phyloP scores from a whole-genome alignment of 1,140 invertebrate genomes.

The Heliconius hewitsoni region DNA sequence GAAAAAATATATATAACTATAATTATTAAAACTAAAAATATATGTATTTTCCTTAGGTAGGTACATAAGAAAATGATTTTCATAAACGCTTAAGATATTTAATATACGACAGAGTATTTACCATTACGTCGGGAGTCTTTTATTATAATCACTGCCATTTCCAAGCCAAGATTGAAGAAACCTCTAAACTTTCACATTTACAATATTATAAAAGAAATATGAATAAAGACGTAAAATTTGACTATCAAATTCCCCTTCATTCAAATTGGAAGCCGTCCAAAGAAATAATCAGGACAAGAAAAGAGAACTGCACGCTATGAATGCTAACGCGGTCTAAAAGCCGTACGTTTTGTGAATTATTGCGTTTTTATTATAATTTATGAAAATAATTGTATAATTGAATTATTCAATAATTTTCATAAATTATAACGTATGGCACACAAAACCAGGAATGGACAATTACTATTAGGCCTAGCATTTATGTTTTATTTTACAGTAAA shows the following conservation, averaged over 20 bases:
- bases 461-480: no score
- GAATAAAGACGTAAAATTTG: constrained; percentile 37
- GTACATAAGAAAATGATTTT: no score
- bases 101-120: background rate
- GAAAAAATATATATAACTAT: no score
- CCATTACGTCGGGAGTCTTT: constrained; percentile 10
- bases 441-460: no score
- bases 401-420: no score
- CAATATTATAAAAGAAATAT: constrained; percentile 18
- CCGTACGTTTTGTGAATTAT: constrained; percentile 14
- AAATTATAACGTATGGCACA: no score
- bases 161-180: constrained; percentile 11
- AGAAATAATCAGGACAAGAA: constrained; percentile 39
- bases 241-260: constrained; percentile 34
- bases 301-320: constrained; percentile 37
- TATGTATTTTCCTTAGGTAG: no score
- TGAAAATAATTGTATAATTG: constrained; percentile 9
- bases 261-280: constrained; percentile 36
- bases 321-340: constrained; percentile 29
- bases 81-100: background rate
- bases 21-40: no score
- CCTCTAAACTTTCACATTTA: background rate
- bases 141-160: constrained; percentile 7
- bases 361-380: background rate
- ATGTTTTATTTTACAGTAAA: no score